These are phyloP conservation scores for Plodia interpunctella DNA, from an alignment of 1,140 invertebrate genomes.

Conservation along the genomic window DNA sequence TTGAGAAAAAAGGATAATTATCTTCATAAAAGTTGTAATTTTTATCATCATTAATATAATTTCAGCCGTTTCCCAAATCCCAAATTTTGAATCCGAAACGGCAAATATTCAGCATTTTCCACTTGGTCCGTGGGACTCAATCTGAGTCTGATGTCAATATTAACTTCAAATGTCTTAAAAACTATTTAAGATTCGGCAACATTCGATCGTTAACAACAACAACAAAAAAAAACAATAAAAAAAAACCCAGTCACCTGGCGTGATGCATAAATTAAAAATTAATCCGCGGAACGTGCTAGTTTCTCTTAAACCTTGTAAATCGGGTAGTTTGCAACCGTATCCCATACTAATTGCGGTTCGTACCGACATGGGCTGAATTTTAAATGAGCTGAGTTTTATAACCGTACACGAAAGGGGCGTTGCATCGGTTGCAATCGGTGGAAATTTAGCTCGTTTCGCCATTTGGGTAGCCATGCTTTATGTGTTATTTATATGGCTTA, in stretches of 20 bases:
- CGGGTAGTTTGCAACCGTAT: neutral
- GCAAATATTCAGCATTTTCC: too few species aligned
- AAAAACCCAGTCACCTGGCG: neutral
- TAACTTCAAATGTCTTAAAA: too few species aligned
- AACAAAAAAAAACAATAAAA: neutral
- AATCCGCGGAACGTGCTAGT: neutral
- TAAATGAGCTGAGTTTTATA: conserved; percentile 3
- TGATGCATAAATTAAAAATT: conserved; percentile 1
- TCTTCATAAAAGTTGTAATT: too few species aligned
- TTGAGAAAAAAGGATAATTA: neutral
- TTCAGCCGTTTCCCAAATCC: too few species aligned
- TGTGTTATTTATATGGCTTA: too few species aligned
- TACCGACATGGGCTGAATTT: conserved; percentile 4
- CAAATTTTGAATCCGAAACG: too few species aligned
- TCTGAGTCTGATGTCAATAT: too few species aligned
- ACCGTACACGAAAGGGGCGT: neutral
- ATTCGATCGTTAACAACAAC: neutral
- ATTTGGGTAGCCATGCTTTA: neutral
- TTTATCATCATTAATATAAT: too few species aligned
- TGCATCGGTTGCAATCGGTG: conserved; percentile 2
- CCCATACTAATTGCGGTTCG: conserved; percentile 9
- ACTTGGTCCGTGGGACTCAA: too few species aligned
- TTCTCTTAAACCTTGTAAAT: conserved; percentile 4
- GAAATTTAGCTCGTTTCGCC: neutral
- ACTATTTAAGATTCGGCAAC: neutral